Percentiles rank a stretch among this genome's conserved stretches.
Evolutionary conservation across 1,140 invertebrate genomes (phyloP).

Genomic region (Drosophila yakuba): DNA sequence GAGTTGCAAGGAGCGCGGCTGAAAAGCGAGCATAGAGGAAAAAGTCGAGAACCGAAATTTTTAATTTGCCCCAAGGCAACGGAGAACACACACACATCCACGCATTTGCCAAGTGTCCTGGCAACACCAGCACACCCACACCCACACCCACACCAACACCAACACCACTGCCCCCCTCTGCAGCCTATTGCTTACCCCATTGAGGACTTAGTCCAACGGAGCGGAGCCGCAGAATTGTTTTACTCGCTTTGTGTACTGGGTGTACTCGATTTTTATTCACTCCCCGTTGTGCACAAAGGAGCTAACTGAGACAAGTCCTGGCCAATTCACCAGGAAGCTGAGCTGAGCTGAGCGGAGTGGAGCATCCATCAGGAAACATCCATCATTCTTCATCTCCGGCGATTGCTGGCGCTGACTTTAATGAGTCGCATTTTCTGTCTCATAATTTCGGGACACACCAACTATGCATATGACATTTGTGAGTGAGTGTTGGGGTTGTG

Average conservation of each 20-base stretch:
- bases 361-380: constrained; percentile 29
- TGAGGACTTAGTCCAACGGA: constrained; percentile 23
- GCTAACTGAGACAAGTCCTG: constrained; percentile 4
- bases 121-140: constrained; percentile 31
- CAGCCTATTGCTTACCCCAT: background rate
- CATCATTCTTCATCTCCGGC: constrained; percentile 34
- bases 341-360: background rate
- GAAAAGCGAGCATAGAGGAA: constrained; percentile 62
- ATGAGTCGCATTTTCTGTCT: constrained; percentile 36
- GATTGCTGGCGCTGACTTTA: constrained; percentile 38
- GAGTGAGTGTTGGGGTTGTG: background rate
- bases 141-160: no score
- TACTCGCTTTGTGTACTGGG: background rate
- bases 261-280: constrained; percentile 22
- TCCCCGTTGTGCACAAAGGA: constrained; percentile 1
- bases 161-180: no score
- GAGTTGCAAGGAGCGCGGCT: constrained; percentile 65
- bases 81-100: constrained; percentile 34
- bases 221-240: constrained; percentile 60
- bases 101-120: constrained; percentile 49
- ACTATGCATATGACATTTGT: background rate
- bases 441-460: constrained; percentile 7
- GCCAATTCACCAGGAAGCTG: constrained; percentile 1
- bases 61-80: constrained; percentile 80
- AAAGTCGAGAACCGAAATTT: constrained; percentile 82